phyloP scores from a whole-genome alignment of 1,140 invertebrate genomes.

The Teleopsis dalmanni region DNA sequence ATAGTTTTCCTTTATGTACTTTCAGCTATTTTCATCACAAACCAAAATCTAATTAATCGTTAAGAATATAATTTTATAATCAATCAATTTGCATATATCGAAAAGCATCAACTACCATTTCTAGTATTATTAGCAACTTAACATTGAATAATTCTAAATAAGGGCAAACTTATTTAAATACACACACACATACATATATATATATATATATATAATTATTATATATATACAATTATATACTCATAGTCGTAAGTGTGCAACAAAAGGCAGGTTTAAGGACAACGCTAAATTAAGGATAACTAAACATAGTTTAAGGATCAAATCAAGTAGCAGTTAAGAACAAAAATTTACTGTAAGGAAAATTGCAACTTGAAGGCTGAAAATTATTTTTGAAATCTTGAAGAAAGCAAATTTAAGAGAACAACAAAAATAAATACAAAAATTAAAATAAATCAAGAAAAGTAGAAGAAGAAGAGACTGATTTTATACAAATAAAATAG shows the following conservation, averaged over 20 bases:
- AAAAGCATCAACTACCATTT: neutral
- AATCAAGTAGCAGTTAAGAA: constrained; percentile 1
- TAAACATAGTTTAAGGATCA: constrained; percentile 1
- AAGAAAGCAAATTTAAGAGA: constrained; percentile 9
- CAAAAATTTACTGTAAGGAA: constrained; percentile 9
- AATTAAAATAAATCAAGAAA: constrained; percentile 15
- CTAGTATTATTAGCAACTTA: neutral
- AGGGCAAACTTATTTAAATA: neutral
- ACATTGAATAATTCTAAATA: neutral
- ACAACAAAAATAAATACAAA: constrained; percentile 11
- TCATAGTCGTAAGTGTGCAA: neutral
- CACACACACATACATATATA: neutral
- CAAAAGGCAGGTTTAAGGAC: constrained; percentile 30
- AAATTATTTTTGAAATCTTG: constrained; percentile 14
- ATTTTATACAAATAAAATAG: neutral
- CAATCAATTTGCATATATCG: neutral
- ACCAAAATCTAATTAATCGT: neutral
- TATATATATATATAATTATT: neutral
- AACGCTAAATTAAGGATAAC: constrained; percentile 16
- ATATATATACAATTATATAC: neutral
- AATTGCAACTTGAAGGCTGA: constrained; percentile 40
- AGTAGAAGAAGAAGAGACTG: constrained; percentile 23
- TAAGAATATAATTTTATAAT: neutral
- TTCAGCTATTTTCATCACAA: neutral
- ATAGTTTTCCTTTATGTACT: too few species aligned